Percentiles rank a stretch among this genome's conserved stretches.
Evolutionary conservation across 2,888 invertebrate genomes (phyloP).

Genomic region (Cordilura impudica): DNA sequence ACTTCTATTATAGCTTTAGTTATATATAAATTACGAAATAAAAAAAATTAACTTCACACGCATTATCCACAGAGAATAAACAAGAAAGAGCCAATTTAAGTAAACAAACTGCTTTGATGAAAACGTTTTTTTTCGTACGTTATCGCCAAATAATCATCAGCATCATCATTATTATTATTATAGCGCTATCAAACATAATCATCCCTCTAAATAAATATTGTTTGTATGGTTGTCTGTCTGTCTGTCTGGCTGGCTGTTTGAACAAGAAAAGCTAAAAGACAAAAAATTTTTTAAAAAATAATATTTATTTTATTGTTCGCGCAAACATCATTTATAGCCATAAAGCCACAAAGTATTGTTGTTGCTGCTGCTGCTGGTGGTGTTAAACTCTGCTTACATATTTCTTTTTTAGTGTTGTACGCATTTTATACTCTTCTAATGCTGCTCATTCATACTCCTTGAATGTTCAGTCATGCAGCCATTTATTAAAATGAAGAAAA

Average conservation of each 20-base stretch:
- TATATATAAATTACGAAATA: background rate
- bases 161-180: slow-evolving; percentile 36
- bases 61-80: slow-evolving; percentile 31
- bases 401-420: slow-evolving; percentile 14
- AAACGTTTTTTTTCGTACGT: slow-evolving; percentile 37
- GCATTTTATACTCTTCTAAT: slow-evolving; percentile 33
- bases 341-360: slow-evolving; percentile 70
- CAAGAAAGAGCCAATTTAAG: slow-evolving; percentile 57
- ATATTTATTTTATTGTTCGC: slow-evolving; percentile 76
- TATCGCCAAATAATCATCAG: slow-evolving; percentile 45
- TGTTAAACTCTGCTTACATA: background rate
- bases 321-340: slow-evolving; percentile 73
- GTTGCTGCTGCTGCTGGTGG: slow-evolving; percentile 48
- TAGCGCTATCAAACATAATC: slow-evolving; percentile 45
- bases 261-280: slow-evolving; percentile 68
- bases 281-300: slow-evolving; percentile 64
- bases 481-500: slow-evolving; percentile 51
- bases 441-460: slow-evolving; percentile 67
- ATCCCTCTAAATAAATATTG: slow-evolving; percentile 57
- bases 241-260: slow-evolving; percentile 59
- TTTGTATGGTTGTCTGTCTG: background rate
- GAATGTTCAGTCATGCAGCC: slow-evolving; percentile 74
- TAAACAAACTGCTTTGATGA: slow-evolving; percentile 55
- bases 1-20: no score
- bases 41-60: slow-evolving; percentile 47